phyloP scores from a whole-genome alignment of 37 sponge, comb jelly and placozoan genomes.

The Petrosia ficiformis region DNA sequence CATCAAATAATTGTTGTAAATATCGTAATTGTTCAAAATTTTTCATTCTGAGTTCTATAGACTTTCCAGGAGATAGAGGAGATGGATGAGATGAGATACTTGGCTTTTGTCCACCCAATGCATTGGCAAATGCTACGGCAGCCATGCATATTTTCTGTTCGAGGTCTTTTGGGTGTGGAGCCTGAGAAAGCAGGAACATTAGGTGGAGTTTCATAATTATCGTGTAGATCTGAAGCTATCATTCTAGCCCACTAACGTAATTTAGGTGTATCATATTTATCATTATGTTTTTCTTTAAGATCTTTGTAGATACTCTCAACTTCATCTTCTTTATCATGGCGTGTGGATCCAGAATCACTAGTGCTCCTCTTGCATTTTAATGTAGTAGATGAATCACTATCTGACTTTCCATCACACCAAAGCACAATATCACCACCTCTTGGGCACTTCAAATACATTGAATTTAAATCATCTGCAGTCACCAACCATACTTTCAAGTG shows the following conservation, averaged over 20 bases:
- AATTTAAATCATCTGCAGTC: not conserved
- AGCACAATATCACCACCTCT: not conserved
- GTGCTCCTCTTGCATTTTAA: not conserved
- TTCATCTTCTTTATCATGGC: conserved; percentile 26
- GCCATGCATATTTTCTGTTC: not conserved
- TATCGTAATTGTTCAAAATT: conserved; percentile 37
- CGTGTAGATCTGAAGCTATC: not conserved
- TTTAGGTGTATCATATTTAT: not conserved
- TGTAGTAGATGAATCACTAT: not conserved
- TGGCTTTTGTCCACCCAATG: not conserved
- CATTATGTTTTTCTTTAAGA: not conserved
- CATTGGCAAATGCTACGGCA: conserved; percentile 11
- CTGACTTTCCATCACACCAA: conserved; percentile 11
- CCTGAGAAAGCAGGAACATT: not conserved
- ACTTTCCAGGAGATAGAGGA: conserved; percentile 24
- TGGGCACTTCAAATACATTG: not conserved
- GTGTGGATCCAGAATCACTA: not conserved
- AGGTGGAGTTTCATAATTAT: not conserved
- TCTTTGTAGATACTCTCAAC: not conserved
- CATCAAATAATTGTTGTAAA: conserved; percentile 39
- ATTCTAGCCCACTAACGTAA: not conserved
- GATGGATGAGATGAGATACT: not conserved
- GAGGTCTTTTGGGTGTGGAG: not conserved
- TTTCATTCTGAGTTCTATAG: conserved; percentile 31
- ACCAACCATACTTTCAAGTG: not conserved